phyloP scores from a whole-genome alignment of 2,797 vertebrate genomes.

The Gastrophryne carolinensis region DNA sequence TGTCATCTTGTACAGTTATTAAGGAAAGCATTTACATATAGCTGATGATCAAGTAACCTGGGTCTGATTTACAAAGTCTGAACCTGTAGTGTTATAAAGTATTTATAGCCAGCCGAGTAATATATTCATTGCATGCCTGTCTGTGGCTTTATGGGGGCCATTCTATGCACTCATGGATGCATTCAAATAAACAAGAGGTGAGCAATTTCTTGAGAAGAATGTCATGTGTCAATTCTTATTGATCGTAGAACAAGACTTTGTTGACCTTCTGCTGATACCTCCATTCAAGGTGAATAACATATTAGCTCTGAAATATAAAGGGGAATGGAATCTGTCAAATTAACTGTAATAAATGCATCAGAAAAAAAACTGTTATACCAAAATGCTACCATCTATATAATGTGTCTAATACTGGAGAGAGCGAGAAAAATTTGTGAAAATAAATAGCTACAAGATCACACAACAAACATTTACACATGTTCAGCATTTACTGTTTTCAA shows the following conservation, averaged over 20 bases:
- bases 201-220: neutral
- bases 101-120: neutral
- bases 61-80: neutral
- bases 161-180: neutral
- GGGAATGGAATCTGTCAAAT: slow-evolving; percentile 1
- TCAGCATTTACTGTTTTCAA: too few species aligned
- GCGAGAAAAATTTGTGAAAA: too few species aligned
- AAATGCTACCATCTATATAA: too few species aligned
- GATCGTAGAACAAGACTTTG: slow-evolving; percentile 1
- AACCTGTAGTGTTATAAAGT: neutral
- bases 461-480: too few species aligned
- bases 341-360: slow-evolving; percentile 5
- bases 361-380: too few species aligned
- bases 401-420: too few species aligned
- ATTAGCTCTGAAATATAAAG: neutral
- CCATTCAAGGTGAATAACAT: neutral
- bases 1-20: too few species aligned
- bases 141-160: neutral
- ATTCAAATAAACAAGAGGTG: neutral
- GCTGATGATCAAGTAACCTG: neutral
- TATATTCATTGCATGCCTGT: neutral
- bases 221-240: neutral
- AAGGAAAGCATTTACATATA: too few species aligned
- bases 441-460: too few species aligned
- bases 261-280: slow-evolving; percentile 21